Base-by-base conservation (phyloP, 2,888 invertebrate genomes). In the Brenthis daphne region DNA sequence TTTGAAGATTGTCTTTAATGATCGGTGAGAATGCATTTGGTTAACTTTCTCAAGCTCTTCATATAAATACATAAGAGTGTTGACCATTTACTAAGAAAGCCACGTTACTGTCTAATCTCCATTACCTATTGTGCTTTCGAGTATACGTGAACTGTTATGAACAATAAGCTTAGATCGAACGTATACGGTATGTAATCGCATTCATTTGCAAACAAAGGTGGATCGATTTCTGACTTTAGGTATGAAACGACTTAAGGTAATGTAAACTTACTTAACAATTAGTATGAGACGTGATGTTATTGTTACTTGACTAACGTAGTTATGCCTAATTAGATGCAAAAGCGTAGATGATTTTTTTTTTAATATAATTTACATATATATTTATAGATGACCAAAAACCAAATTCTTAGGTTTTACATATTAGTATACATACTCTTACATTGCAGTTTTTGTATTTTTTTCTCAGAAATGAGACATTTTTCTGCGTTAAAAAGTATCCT, bases 151-250 rank as follows among this genome's bases (percentile, higher is more conserved):
- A 50, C 65, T 64, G 68, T 68, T 68, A 53, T n/a, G 60, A 65
- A 72, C 70, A 74, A 74, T 72, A 66, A 70, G 63, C 70, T 50
- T 56, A 63, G 33, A 58, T 63, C 55, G 51, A 20, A 51, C 53
- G 51, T 55, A 64, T 65, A 61, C 37, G 69, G 54, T 43, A 48
- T 43, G 56, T 65, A 65, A 58, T 58, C 58, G 43, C 57, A n/a
- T 56, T 65, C 53, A 65, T 69, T 65, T 69, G 65, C 56, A 57
- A 61, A 65, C 61, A 65, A 69, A 61, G 69, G 56, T 65, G 61
- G 50, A 61, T 69, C 61, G 37, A 67, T 61, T 67, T 61, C 50
- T 67, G 55, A 61, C 55, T 61, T 55, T 48, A 54, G 37, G 48
- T 54, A 53, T 54, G 54, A 48, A 53, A 5, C 48, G 48, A 60